These are phyloP conservation scores for Harpagifer antarcticus DNA, from an alignment of 2,797 vertebrate genomes.

Conservation along the genomic window DNA sequence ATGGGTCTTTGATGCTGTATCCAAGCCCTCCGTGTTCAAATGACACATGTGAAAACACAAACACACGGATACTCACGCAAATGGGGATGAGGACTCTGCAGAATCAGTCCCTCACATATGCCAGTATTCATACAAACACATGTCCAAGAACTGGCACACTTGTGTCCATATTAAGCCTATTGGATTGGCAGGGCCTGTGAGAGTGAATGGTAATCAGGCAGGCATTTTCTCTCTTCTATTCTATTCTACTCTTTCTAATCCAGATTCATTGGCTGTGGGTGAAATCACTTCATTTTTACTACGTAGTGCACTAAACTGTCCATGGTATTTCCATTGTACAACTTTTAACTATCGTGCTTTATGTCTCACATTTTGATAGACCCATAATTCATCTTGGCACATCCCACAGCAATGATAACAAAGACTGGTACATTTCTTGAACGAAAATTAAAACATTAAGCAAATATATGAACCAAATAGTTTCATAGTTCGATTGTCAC, in stretches of 20 bases:
- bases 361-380: neutral
- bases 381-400: neutral
- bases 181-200: slow-evolving; percentile 20
- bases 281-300: neutral
- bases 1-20: slow-evolving; percentile 75
- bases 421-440: neutral
- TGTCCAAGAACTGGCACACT: slow-evolving; percentile 30
- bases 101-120: slow-evolving; percentile 36
- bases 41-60: slow-evolving; percentile 35
- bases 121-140: slow-evolving; percentile 40
- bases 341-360: neutral
- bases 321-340: neutral
- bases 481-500: no score
- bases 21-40: slow-evolving; percentile 54
- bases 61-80: slow-evolving; percentile 34
- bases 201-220: slow-evolving; percentile 24
- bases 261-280: slow-evolving; percentile 4
- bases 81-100: slow-evolving; percentile 27
- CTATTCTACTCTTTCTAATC: slow-evolving; percentile 9
- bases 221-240: slow-evolving; percentile 16
- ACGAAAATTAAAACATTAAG: no score
- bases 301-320: neutral
- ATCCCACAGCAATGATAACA: neutral
- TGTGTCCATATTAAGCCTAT: slow-evolving; percentile 18
- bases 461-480: no score